Base-by-base conservation (phyloP, 2,888 invertebrate genomes). In the Pegoplata infirma region DNA sequence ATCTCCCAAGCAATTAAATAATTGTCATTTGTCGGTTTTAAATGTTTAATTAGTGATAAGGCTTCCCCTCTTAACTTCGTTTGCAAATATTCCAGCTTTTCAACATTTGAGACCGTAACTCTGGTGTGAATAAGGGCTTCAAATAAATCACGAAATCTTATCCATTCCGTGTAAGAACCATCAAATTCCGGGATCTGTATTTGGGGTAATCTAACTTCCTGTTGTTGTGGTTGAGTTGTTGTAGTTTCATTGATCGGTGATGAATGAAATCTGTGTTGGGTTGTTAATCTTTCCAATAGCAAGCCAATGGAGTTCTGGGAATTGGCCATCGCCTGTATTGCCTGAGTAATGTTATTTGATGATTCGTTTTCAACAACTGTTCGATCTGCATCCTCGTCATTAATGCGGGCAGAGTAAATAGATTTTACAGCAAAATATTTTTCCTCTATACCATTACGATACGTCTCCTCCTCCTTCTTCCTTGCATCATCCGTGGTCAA, bases 81-180 rank as follows among this genome's bases (percentile, higher is more conserved):
- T 28, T 71, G 67, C 8, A 75, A 14, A 23, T 79, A 79, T 17
- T 79, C 79, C 6, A 75, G 40, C 19, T 75, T 79, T 32, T 79
- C 79, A 1, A 75, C 47, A 21, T 79, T 49, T 19, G 79, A 71
- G 7, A 28, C 6, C 6, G 6, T 28, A 7, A 8, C 8, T 28
- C 8, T 71, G 5, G 47, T 61, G 10, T 74, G 53, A 1, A 79
- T 51, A 21, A 74, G 53, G 0, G 61, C 74, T 36, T 79, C 66
- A 51, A 75, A 75, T n/a, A 79, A 36, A 28, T 71, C 74, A 10
- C 71, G 66, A 56, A 78, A 78, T 12, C 53, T 10, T 5, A 78
- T 12, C 78, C 78, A 78, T 0, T 79, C 40, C 5, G 47, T 28
- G 12, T 40, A 55, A 10, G 49, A 36, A 16, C 75, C 72, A 28